A percentile compares a stretch with the other conserved stretches of the same genome.
These are phyloP conservation scores for Drosophila monieri DNA, from an alignment of 2,888 invertebrate genomes.

Conservation along the genomic window DNA sequence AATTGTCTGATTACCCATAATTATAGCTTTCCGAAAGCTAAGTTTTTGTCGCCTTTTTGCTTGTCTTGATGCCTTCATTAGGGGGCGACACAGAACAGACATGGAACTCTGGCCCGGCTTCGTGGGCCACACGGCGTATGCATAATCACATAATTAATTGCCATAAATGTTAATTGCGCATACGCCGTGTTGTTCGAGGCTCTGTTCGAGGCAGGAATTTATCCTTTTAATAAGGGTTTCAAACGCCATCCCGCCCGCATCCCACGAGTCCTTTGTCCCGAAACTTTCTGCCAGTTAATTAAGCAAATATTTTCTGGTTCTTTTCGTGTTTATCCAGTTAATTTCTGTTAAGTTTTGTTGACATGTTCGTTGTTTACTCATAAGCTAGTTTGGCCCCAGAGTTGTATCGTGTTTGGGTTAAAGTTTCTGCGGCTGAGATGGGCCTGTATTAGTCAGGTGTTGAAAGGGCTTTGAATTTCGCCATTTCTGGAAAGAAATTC, in stretches of 20 bases:
- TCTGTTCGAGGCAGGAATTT: constrained; percentile 23
- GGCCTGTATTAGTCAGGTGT: constrained; percentile 34
- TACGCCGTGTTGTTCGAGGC: constrained; percentile 61
- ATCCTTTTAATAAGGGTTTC: constrained; percentile 37
- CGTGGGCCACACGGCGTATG: constrained; percentile 57
- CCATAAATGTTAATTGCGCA: constrained; percentile 79
- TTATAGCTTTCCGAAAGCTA: constrained; percentile 49
- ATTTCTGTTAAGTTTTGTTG: constrained; percentile 34
- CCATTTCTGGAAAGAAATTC: background rate
- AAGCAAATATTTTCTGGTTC: constrained; percentile 72
- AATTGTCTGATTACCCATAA: constrained; percentile 69
- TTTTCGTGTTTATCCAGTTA: constrained; percentile 39
- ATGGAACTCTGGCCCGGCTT: background rate
- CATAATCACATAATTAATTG: constrained; percentile 71
- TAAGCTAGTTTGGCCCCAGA: constrained; percentile 34
- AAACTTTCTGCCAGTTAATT: constrained; percentile 78
- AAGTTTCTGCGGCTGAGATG: constrained; percentile 27
- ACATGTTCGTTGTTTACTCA: constrained; percentile 34
- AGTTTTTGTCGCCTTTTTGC: constrained; percentile 55
- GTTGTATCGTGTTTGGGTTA: constrained; percentile 31
- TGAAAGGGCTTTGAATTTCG: background rate
- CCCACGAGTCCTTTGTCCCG: constrained; percentile 44
- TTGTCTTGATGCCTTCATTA: constrained; percentile 66
- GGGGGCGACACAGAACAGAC: constrained; percentile 8
- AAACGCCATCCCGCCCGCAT: constrained; percentile 2